phyloP scores from a whole-genome alignment of 2,113 vertebrate genomes.

The Aphyosemion australe region DNA sequence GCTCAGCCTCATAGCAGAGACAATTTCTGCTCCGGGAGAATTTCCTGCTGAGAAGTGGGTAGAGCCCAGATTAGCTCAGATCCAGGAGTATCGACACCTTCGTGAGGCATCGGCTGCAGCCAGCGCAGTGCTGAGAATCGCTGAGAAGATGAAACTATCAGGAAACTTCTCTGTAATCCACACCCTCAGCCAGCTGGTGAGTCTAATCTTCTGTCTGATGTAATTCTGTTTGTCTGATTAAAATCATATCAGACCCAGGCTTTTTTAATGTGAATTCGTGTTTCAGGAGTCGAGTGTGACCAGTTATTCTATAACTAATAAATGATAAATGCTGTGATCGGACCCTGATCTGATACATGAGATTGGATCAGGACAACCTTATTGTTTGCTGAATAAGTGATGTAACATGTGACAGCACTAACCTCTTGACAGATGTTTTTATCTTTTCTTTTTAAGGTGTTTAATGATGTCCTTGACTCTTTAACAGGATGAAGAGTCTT shows the following conservation, averaged over 20 bases:
- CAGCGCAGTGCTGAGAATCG: slow-evolving; percentile 56
- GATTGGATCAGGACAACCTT: too few relatives aligned
- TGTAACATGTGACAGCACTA: too few relatives aligned
- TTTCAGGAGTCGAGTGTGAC: too few relatives aligned
- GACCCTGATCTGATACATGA: too few relatives aligned
- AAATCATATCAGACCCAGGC: too few relatives aligned
- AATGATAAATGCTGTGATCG: too few relatives aligned
- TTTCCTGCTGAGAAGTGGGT: slow-evolving; percentile 39
- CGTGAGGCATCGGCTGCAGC: slow-evolving; percentile 64
- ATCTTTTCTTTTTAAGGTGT: background rate
- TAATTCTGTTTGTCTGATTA: too few relatives aligned
- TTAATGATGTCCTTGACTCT: rapidly evolving
- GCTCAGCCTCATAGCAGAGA: slow-evolving; percentile 62
- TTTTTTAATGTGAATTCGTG: too few relatives aligned
- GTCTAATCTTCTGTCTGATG: too few relatives aligned
- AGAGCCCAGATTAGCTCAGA: slow-evolving; percentile 42
- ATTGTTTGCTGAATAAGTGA: too few relatives aligned
- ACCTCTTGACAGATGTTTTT: too few relatives aligned
- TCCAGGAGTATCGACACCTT: slow-evolving; percentile 71
- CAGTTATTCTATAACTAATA: too few relatives aligned
- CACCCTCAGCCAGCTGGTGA: slow-evolving; percentile 72
- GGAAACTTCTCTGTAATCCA: slow-evolving; percentile 69
- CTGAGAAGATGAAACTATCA: slow-evolving; percentile 47
- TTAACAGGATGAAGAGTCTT: slow-evolving; percentile 62
- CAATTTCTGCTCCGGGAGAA: background rate